Conservation (phyloP, 2,888 invertebrate species). For the Coelinius sp. region DNA sequence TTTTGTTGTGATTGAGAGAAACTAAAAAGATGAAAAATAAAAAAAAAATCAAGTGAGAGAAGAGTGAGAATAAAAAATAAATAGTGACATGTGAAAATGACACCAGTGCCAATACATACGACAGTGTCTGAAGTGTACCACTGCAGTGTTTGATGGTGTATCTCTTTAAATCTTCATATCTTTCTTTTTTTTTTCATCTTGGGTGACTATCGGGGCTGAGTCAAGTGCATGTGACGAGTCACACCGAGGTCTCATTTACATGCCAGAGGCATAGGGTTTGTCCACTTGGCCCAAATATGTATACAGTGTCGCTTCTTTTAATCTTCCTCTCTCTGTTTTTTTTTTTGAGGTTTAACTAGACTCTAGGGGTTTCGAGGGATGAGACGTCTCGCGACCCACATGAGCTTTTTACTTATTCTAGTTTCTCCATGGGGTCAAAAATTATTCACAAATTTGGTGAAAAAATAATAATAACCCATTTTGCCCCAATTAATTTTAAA, state of each 20-base stretch:
- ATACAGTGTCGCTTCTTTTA: slow-evolving; percentile 42
- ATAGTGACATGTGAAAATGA: slow-evolving; percentile 5
- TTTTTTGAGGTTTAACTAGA: background rate
- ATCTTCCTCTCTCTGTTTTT: background rate
- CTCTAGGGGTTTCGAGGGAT: slow-evolving; percentile 7
- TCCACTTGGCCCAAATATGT: slow-evolving; percentile 63
- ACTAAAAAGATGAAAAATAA: background rate
- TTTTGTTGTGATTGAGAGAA: background rate
- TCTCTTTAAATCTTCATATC: slow-evolving; percentile 40
- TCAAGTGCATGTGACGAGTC: slow-evolving; percentile 56
- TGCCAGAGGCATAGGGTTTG: slow-evolving; percentile 53
- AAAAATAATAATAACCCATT: no score
- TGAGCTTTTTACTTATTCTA: background rate
- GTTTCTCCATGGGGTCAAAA: background rate
- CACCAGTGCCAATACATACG: slow-evolving; percentile 4
- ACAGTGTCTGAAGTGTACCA: slow-evolving; percentile 25
- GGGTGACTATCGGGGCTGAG: slow-evolving; percentile 48
- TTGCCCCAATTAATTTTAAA: no score
- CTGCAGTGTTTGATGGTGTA: slow-evolving; percentile 5
- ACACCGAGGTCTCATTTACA: slow-evolving; percentile 58
- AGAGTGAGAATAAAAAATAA: background rate
- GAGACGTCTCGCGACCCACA: slow-evolving; percentile 26
- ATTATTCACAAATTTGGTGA: no score
- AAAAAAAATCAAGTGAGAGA: background rate
- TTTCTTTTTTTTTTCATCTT: slow-evolving; percentile 35